A percentile compares a stretch with the other conserved stretches of the same genome.
phyloP scores from a whole-genome alignment of 2,113 vertebrate genomes.

The Reinhardtius hippoglossoides region DNA sequence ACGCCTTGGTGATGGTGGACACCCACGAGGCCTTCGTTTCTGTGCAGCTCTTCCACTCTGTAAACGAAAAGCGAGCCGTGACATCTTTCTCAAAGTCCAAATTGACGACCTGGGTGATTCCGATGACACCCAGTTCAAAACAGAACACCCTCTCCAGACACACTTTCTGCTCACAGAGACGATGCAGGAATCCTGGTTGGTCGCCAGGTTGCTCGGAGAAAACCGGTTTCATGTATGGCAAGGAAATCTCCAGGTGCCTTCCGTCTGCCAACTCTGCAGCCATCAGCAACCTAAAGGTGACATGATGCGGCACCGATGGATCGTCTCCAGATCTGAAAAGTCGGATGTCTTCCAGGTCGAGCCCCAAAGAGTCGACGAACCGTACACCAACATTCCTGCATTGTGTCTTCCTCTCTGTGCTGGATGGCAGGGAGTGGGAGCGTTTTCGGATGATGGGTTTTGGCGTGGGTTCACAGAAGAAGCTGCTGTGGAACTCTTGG shows the following conservation, averaged over 20 bases:
- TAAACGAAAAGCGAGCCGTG: constrained; percentile 89
- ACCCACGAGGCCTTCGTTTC: constrained; percentile 89
- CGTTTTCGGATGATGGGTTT: constrained; percentile 89
- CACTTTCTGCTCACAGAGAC: constrained; percentile 86
- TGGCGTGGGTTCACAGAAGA: constrained; percentile 85
- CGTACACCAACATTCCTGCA: constrained; percentile 84
- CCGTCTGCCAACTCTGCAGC: constrained; percentile 89
- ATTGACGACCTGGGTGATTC: constrained; percentile 90
- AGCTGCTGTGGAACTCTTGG: constrained; percentile 37
- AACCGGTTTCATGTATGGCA: constrained; percentile 90
- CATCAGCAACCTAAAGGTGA: constrained; percentile 90
- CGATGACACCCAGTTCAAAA: constrained; percentile 89
- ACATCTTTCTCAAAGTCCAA: constrained; percentile 93
- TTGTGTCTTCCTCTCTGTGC: constrained; percentile 79
- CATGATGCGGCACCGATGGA: constrained; percentile 91
- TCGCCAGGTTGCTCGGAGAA: constrained; percentile 89
- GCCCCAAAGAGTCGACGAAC: constrained; percentile 93
- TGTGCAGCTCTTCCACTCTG: constrained; percentile 87
- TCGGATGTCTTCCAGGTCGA: constrained; percentile 91
- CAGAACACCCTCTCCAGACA: constrained; percentile 91
- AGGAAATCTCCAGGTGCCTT: constrained; percentile 86
- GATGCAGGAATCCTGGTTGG: constrained; percentile 82
- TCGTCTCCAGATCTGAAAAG: constrained; percentile 90
- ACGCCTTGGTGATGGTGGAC: constrained; percentile 63
- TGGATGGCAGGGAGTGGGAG: constrained; percentile 88